Evolutionary conservation across 2,888 invertebrate species (phyloP).

Genomic region (Exocentrus adspersus): DNA sequence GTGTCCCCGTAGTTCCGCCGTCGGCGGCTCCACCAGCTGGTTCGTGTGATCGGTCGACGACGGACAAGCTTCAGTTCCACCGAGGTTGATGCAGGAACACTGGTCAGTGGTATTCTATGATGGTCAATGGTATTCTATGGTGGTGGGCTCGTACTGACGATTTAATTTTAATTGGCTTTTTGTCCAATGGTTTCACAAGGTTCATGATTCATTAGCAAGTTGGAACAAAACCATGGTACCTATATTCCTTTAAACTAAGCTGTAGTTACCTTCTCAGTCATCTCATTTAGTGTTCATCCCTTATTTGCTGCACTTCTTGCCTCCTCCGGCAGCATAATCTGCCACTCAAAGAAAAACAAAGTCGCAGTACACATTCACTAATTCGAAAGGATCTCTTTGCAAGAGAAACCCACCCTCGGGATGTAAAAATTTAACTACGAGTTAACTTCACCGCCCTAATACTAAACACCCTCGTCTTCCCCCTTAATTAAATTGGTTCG

Average conservation of each 20-base stretch:
- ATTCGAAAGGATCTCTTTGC: neutral
- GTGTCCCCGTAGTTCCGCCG: constrained; percentile 33
- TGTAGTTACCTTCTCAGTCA: too few species aligned
- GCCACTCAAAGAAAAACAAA: neutral
- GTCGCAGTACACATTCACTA: neutral
- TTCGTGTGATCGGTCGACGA: constrained; percentile 8
- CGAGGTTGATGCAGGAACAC: constrained; percentile 2
- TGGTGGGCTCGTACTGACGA: too few species aligned
- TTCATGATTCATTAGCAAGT: too few species aligned
- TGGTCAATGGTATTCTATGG: too few species aligned
- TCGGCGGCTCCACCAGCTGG: constrained; percentile 23
- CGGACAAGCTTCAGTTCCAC: constrained; percentile 5
- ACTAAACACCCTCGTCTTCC: neutral
- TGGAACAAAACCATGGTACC: too few species aligned
- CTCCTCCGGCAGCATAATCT: too few species aligned
- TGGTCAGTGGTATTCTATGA: too few species aligned
- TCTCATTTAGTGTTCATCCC: too few species aligned
- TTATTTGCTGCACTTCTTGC: too few species aligned
- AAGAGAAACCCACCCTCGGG: neutral
- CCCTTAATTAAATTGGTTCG: constrained; percentile 24
- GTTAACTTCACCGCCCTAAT: constrained; percentile 4
- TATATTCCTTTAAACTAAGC: too few species aligned
- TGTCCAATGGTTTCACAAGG: too few species aligned
- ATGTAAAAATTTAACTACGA: constrained; percentile 5
- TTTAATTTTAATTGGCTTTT: too few species aligned